phyloP scores from a whole-genome alignment of 2,888 invertebrate species.

The Girardia tigrina region DNA sequence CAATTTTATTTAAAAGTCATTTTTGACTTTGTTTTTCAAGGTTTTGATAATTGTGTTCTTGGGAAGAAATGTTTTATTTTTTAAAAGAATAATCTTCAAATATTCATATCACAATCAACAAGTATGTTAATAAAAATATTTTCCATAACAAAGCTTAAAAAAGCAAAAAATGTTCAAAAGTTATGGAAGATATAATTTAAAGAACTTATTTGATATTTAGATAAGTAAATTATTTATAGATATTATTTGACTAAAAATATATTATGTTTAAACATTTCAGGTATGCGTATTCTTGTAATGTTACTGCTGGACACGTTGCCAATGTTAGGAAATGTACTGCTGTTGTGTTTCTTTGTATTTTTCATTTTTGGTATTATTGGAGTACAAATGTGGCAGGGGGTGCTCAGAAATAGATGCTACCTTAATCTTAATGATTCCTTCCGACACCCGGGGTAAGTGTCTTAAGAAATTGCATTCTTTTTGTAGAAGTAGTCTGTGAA shows the following conservation, averaged over 20 bases:
- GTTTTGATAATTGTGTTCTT: no score
- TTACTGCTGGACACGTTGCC: conserved; percentile 89
- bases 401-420: conserved; percentile 77
- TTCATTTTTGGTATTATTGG: conserved; percentile 99
- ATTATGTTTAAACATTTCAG: conserved; percentile 55
- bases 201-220: neutral
- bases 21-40: no score
- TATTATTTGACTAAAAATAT: no score
- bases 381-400: conserved; percentile 96
- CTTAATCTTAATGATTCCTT: conserved; percentile 32
- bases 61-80: no score
- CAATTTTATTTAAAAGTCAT: no score
- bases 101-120: no score
- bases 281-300: conserved; percentile 97
- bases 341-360: conserved; percentile 98
- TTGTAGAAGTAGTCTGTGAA: neutral
- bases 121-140: no score
- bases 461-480: no score
- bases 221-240: neutral
- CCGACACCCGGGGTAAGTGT: conserved; percentile 31
- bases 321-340: conserved; percentile 88
- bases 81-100: no score
- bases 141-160: no score
- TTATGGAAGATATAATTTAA: neutral
- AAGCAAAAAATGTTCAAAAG: neutral